Percentiles rank a stretch among this genome's conserved stretches.
Evolutionary conservation across 1,140 invertebrate species (phyloP).

Genomic region (Drosophila pandora): DNA sequence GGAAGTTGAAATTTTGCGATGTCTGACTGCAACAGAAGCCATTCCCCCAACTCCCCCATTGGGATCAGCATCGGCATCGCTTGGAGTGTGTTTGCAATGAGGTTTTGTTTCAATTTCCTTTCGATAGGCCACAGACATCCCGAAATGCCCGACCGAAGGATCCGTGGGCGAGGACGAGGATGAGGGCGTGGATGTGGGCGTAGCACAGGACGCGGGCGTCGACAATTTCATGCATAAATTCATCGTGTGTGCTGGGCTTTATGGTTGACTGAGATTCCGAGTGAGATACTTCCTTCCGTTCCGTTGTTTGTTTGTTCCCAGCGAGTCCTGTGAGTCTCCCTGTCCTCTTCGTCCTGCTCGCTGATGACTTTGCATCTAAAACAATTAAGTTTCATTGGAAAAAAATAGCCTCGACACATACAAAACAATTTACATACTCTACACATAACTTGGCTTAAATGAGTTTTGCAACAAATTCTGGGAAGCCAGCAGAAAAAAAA

Average conservation of each 20-base stretch:
- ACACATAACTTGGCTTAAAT: conserved; percentile 81
- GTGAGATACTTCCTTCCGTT: conserved; percentile 80
- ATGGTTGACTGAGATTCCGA: conserved; percentile 77
- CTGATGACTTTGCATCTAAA: conserved; percentile 83
- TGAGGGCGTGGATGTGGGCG: neutral
- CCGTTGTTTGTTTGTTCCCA: conserved; percentile 58
- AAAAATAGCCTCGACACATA: conserved; percentile 22
- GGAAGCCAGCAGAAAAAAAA: conserved; percentile 20
- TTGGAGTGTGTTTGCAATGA: conserved; percentile 66
- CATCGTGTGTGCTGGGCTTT: conserved; percentile 61
- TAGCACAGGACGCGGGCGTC: conserved; percentile 72
- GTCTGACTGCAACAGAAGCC: conserved; percentile 61
- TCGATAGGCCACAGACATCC: conserved; percentile 78
- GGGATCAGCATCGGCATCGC: neutral
- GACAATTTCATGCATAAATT: conserved; percentile 82
- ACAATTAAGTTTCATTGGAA: conserved; percentile 82
- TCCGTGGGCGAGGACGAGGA: conserved; percentile 30
- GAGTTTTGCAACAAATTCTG: conserved; percentile 82
- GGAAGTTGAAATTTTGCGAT: conserved; percentile 65
- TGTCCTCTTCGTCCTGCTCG: neutral
- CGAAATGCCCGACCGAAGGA: conserved; percentile 27
- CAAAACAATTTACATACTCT: conserved; percentile 82
- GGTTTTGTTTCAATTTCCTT: conserved; percentile 82
- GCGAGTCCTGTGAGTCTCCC: neutral
- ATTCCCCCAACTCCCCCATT: neutral